Percentiles rank a stretch among this genome's conserved stretches.
These are phyloP conservation scores for Melanotaenia pygmaea DNA, from an alignment of 2,797 vertebrate genomes.

Conservation along the genomic window DNA sequence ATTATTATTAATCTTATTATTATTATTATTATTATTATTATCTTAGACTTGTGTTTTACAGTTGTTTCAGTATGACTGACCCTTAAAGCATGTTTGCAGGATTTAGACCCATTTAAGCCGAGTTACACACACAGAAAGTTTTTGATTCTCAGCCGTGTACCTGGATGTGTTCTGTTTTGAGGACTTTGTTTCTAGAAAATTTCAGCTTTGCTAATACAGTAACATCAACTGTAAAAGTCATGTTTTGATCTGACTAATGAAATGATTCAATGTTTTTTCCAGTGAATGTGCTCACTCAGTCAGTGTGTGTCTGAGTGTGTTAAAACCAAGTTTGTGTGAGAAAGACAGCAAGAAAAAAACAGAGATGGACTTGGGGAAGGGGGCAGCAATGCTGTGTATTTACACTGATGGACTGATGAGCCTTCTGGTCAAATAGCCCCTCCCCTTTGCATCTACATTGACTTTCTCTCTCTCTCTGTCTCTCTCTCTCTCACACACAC, in stretches of 20 bases:
- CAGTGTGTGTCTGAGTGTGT: not conserved
- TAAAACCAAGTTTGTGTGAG: not conserved
- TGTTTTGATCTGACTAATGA: not conserved
- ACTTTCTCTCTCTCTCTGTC: not conserved
- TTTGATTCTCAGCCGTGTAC: not conserved
- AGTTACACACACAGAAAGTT: no score
- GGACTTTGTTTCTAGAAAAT: not conserved
- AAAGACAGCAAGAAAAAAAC: conserved; percentile 2
- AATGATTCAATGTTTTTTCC: not conserved
- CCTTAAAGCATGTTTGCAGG: no score
- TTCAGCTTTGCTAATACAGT: not conserved
- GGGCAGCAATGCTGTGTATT: conserved; percentile 74
- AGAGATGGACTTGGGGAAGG: conserved; percentile 61
- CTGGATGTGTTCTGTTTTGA: not conserved
- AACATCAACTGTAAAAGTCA: no score
- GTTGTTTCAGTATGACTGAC: no score
- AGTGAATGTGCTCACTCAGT: not conserved
- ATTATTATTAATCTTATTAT: no score
- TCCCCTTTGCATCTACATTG: conserved; percentile 47
- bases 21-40: no score
- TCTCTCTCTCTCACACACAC: conserved; percentile 10
- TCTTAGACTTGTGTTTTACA: no score
- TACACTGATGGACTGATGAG: conserved; percentile 59
- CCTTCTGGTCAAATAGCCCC: conserved; percentile 71
- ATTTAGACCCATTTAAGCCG: no score